A percentile compares a stretch with the other conserved stretches of the same genome.
phyloP scores from a whole-genome alignment of 2,113 vertebrate species.

The Aegotheles bennettii region DNA sequence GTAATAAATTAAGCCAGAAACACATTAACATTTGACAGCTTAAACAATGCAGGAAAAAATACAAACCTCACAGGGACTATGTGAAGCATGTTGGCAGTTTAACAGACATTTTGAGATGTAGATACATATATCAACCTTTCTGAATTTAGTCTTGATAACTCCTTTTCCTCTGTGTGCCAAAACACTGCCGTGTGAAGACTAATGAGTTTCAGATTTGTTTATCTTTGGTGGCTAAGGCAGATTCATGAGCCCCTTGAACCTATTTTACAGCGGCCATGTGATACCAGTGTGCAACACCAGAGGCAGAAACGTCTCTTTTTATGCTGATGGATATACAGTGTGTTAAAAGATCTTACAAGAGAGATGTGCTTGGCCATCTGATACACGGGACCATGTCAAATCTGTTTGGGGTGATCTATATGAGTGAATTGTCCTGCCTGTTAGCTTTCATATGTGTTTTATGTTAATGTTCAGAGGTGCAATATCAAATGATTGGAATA shows the following conservation, averaged over 20 bases:
- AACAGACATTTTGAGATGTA: slow-evolving; percentile 60
- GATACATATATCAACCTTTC: slow-evolving; percentile 60
- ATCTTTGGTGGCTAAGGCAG: slow-evolving; percentile 56
- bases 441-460: slow-evolving; percentile 25
- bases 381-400: slow-evolving; percentile 12
- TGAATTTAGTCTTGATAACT: slow-evolving; percentile 60
- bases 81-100: slow-evolving; percentile 67
- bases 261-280: slow-evolving; percentile 18
- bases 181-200: slow-evolving; percentile 61
- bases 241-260: slow-evolving; percentile 61
- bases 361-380: slow-evolving; percentile 36
- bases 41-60: slow-evolving; percentile 65
- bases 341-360: neutral
- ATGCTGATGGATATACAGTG: neutral
- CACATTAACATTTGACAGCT: slow-evolving; percentile 64
- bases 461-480: neutral
- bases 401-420: neutral
- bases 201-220: slow-evolving; percentile 67
- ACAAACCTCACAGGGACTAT: slow-evolving; percentile 50
- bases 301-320: slow-evolving; percentile 2
- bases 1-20: slow-evolving; percentile 66
- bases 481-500: neutral
- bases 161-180: slow-evolving; percentile 56
- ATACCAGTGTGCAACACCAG: neutral
- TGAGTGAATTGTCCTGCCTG: slow-evolving; percentile 23